Conservation (phyloP, 2,888 invertebrate species). For the Andrena camellia region DNA sequence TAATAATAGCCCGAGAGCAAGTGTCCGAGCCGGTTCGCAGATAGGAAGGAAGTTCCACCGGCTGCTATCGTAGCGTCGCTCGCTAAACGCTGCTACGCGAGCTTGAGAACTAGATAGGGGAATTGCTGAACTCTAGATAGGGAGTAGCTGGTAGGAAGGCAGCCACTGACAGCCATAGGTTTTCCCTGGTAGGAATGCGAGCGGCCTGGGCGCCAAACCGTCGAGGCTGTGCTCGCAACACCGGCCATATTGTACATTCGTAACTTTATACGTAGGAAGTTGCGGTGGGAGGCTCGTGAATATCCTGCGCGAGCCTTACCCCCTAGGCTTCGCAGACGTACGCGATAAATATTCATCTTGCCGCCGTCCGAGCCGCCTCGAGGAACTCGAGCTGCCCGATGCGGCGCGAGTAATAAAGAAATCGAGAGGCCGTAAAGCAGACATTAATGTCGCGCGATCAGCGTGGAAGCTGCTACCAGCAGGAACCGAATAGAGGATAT, state of each 20-base stretch:
- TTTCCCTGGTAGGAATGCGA: conserved; percentile 35
- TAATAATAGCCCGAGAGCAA: conserved; percentile 36
- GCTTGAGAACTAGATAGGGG: conserved; percentile 30
- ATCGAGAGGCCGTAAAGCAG: conserved; percentile 51
- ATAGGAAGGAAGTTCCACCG: conserved; percentile 45
- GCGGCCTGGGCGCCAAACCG: conserved; percentile 40
- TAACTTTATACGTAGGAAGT: conserved; percentile 63
- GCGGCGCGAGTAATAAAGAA: conserved; percentile 48
- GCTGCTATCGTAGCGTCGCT: conserved; percentile 32
- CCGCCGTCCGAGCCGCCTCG: conserved; percentile 8
- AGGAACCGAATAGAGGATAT: conserved; percentile 10
- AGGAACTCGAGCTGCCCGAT: conserved; percentile 6
- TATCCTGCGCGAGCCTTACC: conserved; percentile 43
- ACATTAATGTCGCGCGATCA: conserved; percentile 54
- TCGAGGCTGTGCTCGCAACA: conserved; percentile 3
- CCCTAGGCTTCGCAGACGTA: conserved; percentile 33
- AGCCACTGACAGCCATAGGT: conserved; percentile 23
- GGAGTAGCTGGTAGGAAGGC: background rate
- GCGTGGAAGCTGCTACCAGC: conserved; percentile 21
- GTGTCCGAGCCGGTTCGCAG: conserved; percentile 21
- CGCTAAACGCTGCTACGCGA: conserved; percentile 27
- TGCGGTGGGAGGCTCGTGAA: conserved; percentile 59
- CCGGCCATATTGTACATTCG: conserved; percentile 65
- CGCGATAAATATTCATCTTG: conserved; percentile 67
- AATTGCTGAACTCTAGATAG: conserved; percentile 34